Percentiles rank a stretch among this genome's conserved stretches.
These are phyloP conservation scores for Dendroctonus ponderosae DNA, from an alignment of 1,140 invertebrate species.

Conservation along the genomic window DNA sequence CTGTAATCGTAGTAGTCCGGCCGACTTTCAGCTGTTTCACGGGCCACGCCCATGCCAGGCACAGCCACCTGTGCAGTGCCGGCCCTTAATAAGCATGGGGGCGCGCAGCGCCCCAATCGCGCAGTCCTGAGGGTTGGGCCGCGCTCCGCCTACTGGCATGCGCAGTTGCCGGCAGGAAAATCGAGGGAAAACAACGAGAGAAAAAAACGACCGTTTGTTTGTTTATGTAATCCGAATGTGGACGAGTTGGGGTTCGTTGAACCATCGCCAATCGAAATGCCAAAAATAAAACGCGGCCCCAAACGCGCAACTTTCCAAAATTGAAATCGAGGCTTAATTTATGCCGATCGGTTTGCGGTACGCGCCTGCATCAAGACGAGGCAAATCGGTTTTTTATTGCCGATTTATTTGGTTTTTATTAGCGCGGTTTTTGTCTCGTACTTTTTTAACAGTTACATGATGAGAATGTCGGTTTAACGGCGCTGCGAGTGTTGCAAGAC, in stretches of 20 bases:
- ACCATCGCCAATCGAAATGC: slow-evolving; percentile 32
- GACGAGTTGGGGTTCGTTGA: slow-evolving; percentile 22
- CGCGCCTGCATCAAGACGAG: not conserved
- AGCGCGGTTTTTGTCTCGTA: no score
- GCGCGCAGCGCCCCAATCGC: not conserved
- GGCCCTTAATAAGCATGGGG: not conserved
- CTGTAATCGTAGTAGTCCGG: slow-evolving; percentile 46
- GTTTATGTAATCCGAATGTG: slow-evolving; percentile 33
- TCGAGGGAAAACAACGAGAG: slow-evolving; percentile 10
- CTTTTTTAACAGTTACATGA: no score
- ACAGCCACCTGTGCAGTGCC: slow-evolving; percentile 16
- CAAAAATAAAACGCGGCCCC: slow-evolving; percentile 26
- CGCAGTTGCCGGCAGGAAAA: not conserved
- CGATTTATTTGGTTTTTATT: no score
- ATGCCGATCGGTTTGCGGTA: slow-evolving; percentile 23
- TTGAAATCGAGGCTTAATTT: slow-evolving; percentile 31
- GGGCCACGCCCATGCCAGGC: slow-evolving; percentile 24
- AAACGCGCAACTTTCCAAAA: slow-evolving; percentile 33
- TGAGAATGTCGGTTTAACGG: no score
- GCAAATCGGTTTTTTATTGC: no score
- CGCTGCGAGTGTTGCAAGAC: no score
- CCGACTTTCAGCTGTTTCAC: slow-evolving; percentile 31
- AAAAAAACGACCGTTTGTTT: slow-evolving; percentile 27
- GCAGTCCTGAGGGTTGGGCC: not conserved
- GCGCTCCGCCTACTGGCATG: not conserved